Evolutionary conservation across 2,888 invertebrate species (phyloP), one percentile per base, ranked within the genome.

Genomic region (Endomychus coccineus): DNA sequence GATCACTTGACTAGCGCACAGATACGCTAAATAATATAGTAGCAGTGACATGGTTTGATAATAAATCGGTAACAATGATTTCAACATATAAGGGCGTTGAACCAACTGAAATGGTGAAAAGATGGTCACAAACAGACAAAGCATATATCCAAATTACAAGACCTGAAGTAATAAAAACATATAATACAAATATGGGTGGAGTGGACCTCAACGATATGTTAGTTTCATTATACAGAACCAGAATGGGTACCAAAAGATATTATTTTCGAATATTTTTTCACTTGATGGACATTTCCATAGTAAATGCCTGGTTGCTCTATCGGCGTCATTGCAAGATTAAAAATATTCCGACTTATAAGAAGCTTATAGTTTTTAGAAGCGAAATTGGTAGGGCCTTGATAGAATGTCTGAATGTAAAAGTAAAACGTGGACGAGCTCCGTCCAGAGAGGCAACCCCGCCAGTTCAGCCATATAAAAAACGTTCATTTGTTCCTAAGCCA

Each of bases 21-120:
- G 35, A 31, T 16, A 16, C 11, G 35, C 29, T 19, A 22, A 37
- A 37, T 14, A 39, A 41, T 32, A 27, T 46, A 31, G 33, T 38
- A 22, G 47, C 40, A 13, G 36, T 40, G 7, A 46, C 44, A 34
- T 48, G 44, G 43, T 40, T 30, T 28, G 43, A 48, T 17, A 43
- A 43, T 23, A 36, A 37, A 34, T 21, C 34, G 13, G 39, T 45
- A 28, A 25, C 30, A 35, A 28, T 45, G 10, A 25, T 42, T 17
- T 42, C 39, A 21, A 35, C 43, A 9, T 42, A 45, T 40, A 28
- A 38, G 14, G 39, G 42, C 16, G 22, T 40, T 10, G 36, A 44
- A 29, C 42, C 45, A 37, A 11, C 37, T 23, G 42, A 45, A 16
- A 23, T 10, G n/a, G 42, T 39, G 10, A 38, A 33, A 17, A 31